Evolutionary conservation across 2,113 vertebrate species (phyloP), one percentile per base, ranked within the genome.

Genomic region (Alectura lathami): DNA sequence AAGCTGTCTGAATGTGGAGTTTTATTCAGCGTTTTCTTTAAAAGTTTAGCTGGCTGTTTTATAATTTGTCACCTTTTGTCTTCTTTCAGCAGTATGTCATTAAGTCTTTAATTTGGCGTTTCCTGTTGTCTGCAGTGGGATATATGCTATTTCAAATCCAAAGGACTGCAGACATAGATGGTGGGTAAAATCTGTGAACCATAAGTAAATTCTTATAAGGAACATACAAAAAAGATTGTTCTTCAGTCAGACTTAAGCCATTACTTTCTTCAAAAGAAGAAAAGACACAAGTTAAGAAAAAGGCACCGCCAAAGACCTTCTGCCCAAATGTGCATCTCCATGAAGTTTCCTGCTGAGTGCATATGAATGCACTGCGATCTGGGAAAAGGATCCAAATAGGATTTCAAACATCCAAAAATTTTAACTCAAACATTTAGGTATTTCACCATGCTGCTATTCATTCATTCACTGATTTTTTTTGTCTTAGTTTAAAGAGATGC

Each of bases 221-320:
- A 97, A 98, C 97, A 95, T 98, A 98, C 98, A 98, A 98, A 98
- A 98, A 98, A 98, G 97, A 98, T 93, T 98, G 98, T 97, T 97
- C 98, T 98, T 98, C 97, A 97, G 97, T 98, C 98, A 98, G 98
- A 98, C 97, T 98, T 98, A 98, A 98, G 98, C 98, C 98, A 98
- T 98, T 98, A 98, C 98, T 98, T 98, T 98, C 98, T 98, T 98
- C 98, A 98, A 98, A 98, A 98, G 98, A 98, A 98, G 98, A 98
- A 98, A 98, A 98, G 98, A 97, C 98, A 98, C 97, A 98, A 98
- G 98, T 98, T 98, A 98, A 98, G 97, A 98, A 98, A 98, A 98
- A 98, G 97, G 97, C 97, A 98, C 97, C 97, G 89, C 97, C 98
- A 98, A 98, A 98, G 97, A 97, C 97, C 98, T 97, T 98, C 98